These are phyloP conservation scores for Piliocolobus tephrosceles DNA, from an alignment of 2,113 vertebrate genomes.

Conservation along the genomic window DNA sequence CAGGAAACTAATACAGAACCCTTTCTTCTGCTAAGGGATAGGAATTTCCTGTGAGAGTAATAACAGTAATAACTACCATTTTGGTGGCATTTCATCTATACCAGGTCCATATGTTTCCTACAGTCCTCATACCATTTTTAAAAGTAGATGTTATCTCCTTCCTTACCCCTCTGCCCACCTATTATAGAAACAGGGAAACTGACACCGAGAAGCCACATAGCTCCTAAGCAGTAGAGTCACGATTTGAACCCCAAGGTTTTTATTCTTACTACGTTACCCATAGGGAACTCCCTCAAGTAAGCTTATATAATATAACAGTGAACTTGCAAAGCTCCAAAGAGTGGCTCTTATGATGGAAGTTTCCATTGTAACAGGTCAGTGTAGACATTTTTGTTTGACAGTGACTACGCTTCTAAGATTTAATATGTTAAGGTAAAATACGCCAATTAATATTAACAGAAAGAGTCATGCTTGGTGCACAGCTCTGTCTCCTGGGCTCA, in stretches of 20 bases:
- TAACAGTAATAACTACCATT: background rate
- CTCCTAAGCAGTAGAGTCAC: background rate
- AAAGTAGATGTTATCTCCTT: background rate
- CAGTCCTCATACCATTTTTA: background rate
- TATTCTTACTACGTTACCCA: background rate
- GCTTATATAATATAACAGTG: fast-evolving
- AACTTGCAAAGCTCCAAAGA: background rate
- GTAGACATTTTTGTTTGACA: background rate
- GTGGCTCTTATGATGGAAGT: background rate
- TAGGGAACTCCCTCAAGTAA: background rate
- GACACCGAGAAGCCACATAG: background rate
- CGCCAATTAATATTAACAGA: background rate
- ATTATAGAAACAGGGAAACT: background rate
- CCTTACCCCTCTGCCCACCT: fast-evolving
- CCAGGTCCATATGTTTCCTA: background rate
- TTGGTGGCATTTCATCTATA: background rate
- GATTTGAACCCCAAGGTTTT: background rate
- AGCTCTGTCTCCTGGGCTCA: too few relatives aligned
- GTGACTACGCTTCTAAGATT: background rate
- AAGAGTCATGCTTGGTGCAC: background rate
- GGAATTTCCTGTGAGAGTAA: background rate
- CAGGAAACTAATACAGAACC: background rate
- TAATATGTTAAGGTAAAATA: background rate
- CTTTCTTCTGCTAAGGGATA: background rate
- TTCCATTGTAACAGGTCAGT: background rate